Evolutionary conservation across 2,888 invertebrate species (phyloP), one percentile per base, ranked within the genome.

Genomic region (Adineta ricciae): DNA sequence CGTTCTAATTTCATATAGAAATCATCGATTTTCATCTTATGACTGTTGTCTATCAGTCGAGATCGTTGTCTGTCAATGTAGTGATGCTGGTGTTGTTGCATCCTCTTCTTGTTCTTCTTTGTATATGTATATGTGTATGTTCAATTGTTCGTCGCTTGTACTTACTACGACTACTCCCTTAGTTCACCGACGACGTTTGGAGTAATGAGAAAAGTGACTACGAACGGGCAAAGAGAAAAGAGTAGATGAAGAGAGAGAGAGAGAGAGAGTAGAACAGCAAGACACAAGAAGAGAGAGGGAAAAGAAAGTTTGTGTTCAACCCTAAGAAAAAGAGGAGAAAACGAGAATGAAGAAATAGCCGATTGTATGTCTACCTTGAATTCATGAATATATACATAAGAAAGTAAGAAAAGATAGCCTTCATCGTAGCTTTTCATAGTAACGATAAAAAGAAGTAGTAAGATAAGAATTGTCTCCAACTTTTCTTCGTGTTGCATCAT

Each of bases 161-260:
- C 64, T 64, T 64, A 64, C 32, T n/a, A n/a, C n/a, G n/a, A n/a
- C n/a, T 64, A 36, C 56, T 27, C 56, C 27, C 19, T 32, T 27
- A 27, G 32, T 64, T 64, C 64, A 64, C 64, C 64, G 64, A 64
- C 64, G 64, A 64, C 32, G 64, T 64, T 64, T 64, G 64, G 32
- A 64, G 64, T 64, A 64, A 64, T 64, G 64, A 64, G 64, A 64
- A 64, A 64, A 64, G 64, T 64, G 64, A 64, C 64, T 64, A 64
- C 16, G 32, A 64, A 64, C 64, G 64, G 64, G 64, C 64, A 64
- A 32, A 8, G 7, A 56, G 56, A 56, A n/a, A 32, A 64, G 50
- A 50, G 50, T 50, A 19, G 19, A 50, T 9, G 50, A 8, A 50
- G 52, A 21, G 52, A 52, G 52, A 24, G 50, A 50, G 27, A 64